Percentiles rank a stretch among this genome's conserved stretches.
phyloP scores from a whole-genome alignment of 2,888 invertebrate species.

The Hartigia nigra region DNA sequence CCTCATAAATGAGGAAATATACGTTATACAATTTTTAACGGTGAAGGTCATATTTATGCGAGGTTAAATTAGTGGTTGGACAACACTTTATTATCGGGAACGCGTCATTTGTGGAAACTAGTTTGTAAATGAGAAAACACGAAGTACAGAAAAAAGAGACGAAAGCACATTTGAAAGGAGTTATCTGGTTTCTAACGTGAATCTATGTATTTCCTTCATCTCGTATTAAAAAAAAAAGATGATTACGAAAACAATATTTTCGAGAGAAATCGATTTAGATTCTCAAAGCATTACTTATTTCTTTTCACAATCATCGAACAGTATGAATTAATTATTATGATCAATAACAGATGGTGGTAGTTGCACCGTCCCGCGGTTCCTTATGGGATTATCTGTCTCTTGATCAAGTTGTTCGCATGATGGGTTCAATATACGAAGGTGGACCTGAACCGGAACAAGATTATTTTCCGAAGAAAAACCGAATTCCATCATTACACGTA shows the following conservation, averaged over 20 bases:
- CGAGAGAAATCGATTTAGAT: background rate
- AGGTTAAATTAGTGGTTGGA: background rate
- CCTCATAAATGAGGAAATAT: background rate
- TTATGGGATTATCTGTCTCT: conserved; percentile 45
- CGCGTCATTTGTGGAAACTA: background rate
- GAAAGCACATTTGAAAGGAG: background rate
- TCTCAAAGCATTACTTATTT: background rate
- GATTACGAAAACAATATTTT: background rate
- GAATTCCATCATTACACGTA: conserved; percentile 34
- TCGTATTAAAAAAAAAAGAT: background rate
- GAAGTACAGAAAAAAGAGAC: background rate
- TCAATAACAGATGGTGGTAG: conserved; percentile 36
- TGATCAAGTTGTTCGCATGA: conserved; percentile 34
- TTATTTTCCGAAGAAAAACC: conserved; percentile 38
- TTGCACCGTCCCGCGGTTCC: conserved; percentile 38
- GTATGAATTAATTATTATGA: background rate
- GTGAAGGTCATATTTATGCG: background rate
- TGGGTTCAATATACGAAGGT: conserved; percentile 34
- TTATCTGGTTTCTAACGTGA: background rate
- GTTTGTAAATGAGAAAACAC: background rate
- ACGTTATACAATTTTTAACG: background rate
- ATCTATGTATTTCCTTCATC: background rate
- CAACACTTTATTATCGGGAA: background rate
- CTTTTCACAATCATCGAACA: background rate
- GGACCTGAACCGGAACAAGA: conserved; percentile 35